phyloP scores from a whole-genome alignment of 2,113 vertebrate species.

The Toxotes chatareus region DNA sequence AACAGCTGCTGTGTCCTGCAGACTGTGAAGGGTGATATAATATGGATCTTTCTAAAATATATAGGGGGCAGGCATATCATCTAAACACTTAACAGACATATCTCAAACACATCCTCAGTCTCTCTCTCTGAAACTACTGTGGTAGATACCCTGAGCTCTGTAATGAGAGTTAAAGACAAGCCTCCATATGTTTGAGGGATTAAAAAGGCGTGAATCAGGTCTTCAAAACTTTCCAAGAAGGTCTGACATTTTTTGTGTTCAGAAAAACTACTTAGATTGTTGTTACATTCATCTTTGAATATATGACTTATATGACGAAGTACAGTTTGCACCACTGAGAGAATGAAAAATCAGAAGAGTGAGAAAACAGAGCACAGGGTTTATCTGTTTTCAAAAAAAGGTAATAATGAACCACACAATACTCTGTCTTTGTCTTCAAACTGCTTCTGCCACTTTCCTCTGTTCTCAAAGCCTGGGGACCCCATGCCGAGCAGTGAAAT shows the following conservation, averaged over 20 bases:
- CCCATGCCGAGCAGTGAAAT: slow-evolving; percentile 50
- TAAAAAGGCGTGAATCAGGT: not conserved
- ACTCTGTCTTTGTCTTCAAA: slow-evolving; percentile 1
- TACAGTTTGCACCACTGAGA: not conserved
- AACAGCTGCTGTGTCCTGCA: slow-evolving; percentile 45
- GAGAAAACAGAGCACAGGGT: not conserved
- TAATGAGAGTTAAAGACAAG: not conserved
- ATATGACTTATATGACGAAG: not conserved
- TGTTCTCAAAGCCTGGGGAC: slow-evolving; percentile 21
- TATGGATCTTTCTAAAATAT: not conserved
- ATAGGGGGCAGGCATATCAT: not conserved
- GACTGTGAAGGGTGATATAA: slow-evolving; percentile 6
- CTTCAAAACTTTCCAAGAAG: not conserved
- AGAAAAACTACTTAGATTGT: not conserved
- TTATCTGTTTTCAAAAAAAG: not conserved
- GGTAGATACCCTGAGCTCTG: not conserved
- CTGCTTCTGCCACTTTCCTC: slow-evolving; percentile 9
- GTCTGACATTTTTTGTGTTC: not conserved
- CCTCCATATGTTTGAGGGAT: not conserved
- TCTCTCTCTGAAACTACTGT: not conserved
- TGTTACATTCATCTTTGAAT: not conserved
- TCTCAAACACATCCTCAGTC: not conserved
- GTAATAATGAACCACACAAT: not conserved
- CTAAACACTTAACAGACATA: slow-evolving; percentile 8
- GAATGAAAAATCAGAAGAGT: not conserved